Percentiles rank a stretch among this genome's conserved stretches.
phyloP scores from a whole-genome alignment of 2,797 vertebrate genomes.

The Lutjanus campechanus region DNA sequence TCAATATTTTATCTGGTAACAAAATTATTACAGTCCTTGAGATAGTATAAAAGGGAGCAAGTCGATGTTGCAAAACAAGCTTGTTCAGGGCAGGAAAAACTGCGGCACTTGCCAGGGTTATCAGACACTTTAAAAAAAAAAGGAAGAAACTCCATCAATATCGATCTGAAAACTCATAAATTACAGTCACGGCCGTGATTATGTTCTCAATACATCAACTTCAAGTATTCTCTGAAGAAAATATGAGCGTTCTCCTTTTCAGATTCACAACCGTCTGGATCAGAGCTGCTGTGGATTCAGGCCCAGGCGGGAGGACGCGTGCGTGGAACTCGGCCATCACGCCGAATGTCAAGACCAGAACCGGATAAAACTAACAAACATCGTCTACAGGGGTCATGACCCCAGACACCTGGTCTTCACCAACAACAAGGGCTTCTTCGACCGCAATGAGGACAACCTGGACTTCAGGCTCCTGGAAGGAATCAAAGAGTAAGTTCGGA shows the following conservation, averaged over 20 bases:
- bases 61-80: neutral
- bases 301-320: conserved; percentile 91
- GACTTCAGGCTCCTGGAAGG: conserved; percentile 94
- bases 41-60: neutral
- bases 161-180: neutral
- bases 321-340: conserved; percentile 82
- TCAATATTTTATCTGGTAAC: neutral
- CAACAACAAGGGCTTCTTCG: conserved; percentile 94
- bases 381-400: conserved; percentile 88
- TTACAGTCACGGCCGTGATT: neutral
- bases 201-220: neutral
- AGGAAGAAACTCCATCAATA: neutral
- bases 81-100: neutral
- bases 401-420: conserved; percentile 90
- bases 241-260: conserved; percentile 22
- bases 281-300: conserved; percentile 95
- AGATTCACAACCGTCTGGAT: conserved; percentile 96
- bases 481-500: conserved; percentile 92
- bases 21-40: neutral
- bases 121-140: neutral
- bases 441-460: conserved; percentile 95
- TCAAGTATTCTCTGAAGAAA: conserved; percentile 1
- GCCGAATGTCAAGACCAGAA: conserved; percentile 85
- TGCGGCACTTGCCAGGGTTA: no score
- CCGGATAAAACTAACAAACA: conserved; percentile 85